Percentiles rank a stretch among this genome's conserved stretches.
These are phyloP conservation scores for Cyclina sinensis DNA, from an alignment of 1,140 invertebrate species.

Conservation along the genomic window DNA sequence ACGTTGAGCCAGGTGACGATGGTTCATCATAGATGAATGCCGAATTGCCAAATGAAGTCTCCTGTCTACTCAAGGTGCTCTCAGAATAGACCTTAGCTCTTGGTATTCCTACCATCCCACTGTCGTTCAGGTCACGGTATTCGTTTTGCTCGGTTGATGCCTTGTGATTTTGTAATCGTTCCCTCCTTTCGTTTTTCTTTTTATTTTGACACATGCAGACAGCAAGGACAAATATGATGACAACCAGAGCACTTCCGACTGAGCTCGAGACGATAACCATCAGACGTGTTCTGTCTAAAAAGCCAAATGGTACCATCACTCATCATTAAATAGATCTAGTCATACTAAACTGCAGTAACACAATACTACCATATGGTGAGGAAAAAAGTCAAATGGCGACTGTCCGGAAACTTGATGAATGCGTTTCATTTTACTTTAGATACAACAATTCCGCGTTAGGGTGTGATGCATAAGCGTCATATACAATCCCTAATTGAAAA, in stretches of 20 bases:
- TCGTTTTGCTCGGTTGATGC: not conserved
- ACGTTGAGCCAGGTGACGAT: not conserved
- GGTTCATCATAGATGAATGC: not conserved
- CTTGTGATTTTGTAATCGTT: not conserved
- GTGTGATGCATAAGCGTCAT: no score
- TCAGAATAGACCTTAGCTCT: not conserved
- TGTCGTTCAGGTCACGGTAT: not conserved
- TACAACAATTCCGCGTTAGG: no score
- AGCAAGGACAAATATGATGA: not conserved
- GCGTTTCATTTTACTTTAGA: no score
- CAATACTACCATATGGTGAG: no score
- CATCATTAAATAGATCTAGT: no score
- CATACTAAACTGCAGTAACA: no score
- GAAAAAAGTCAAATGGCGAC: no score
- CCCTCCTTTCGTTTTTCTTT: not conserved
- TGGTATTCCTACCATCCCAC: not conserved
- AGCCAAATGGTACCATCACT: no score
- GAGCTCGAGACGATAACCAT: not conserved
- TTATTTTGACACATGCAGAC: not conserved
- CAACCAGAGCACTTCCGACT: not conserved
- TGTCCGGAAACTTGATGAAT: no score
- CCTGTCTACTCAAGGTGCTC: not conserved
- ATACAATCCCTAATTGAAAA: no score
- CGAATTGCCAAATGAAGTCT: not conserved
- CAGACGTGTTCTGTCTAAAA: not conserved